Base-by-base conservation (phyloP, 2,797 vertebrate genomes). In the Arvicola amphibius region DNA sequence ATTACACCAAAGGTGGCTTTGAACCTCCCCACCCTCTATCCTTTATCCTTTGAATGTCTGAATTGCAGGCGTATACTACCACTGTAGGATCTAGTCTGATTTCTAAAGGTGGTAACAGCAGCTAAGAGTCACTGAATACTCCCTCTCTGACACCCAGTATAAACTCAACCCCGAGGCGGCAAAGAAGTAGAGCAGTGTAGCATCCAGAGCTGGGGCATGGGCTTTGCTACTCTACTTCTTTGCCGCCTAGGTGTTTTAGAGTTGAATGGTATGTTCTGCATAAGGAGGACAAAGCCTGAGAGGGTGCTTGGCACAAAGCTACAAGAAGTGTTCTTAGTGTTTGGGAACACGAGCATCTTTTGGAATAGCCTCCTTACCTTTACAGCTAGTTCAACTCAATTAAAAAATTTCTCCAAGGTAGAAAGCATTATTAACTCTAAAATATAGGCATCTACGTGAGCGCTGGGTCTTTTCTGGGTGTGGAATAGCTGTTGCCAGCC, bases 331-430 rank as follows among this genome's bases (percentile, higher is more conserved):
- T 92, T 43, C 80, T 71, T 56, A 46, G 63, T 69, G 0, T 46
- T 92, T 46, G 61, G 79, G 77, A 80, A 61, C 29, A 67, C 12
- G 37, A 32, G 23, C 46, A 29, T 48, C 81, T 76, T 61, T 63
- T 92, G 86, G 53, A 94, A 43, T 37, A 65, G 29, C 67, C 53
- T 94, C 11, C 46, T 96, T 71, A 88, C 34, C 61, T 83, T 56
- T 16, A 79, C 14, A 80, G 46, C 51, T 69, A 46, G 51, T 43
- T 69, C 51, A 48, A 13, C 92, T 86, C 67, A 74, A 53, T 91
- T 74, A 59, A 69, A 37, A 77, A 7, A 29, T 25, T 13, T n/a
- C 48, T 93, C 79, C 14, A 4, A 21, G 4, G 73, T 21, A 97
- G 92, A 85, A 95, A 74, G 43, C 17, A 29, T 78, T 73, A 34